phyloP scores from a whole-genome alignment of 92 coral and sea anemone species.

The Epizoanthus fatuus region DNA sequence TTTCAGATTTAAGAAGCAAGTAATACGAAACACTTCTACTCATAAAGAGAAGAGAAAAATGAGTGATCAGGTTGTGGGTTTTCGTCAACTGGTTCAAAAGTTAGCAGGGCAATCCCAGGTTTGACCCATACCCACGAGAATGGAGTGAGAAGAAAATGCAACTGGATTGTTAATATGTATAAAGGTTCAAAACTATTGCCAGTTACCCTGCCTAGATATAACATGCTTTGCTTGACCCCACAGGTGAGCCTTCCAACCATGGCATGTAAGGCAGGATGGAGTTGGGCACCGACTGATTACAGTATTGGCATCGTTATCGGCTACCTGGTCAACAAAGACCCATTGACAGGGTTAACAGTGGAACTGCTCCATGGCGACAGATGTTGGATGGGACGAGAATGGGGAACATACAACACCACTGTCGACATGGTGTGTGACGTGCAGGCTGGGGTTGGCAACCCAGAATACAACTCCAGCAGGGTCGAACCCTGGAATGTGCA shows the following conservation, averaged over 20 bases:
- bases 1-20: too few relatives aligned
- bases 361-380: conserved; percentile 78
- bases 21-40: too few relatives aligned
- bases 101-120: too few relatives aligned
- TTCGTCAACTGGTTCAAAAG: too few relatives aligned
- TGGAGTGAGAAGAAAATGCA: too few relatives aligned
- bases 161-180: too few relatives aligned
- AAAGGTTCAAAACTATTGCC: too few relatives aligned
- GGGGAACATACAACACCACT: conserved; percentile 43
- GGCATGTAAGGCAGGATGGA: conserved; percentile 82
- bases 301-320: conserved; percentile 84
- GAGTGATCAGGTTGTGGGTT: too few relatives aligned
- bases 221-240: not conserved
- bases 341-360: conserved; percentile 76
- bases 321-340: conserved; percentile 64
- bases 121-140: too few relatives aligned
- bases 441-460: conserved; percentile 83
- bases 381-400: conserved; percentile 27
- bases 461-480: conserved; percentile 72
- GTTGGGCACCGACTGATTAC: conserved; percentile 47
- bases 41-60: too few relatives aligned
- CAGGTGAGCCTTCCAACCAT: conserved; percentile 73
- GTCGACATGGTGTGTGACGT: conserved; percentile 81
- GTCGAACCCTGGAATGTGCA: not conserved
- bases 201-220: too few relatives aligned